phyloP scores from a whole-genome alignment of 2,797 vertebrate genomes.

The Anisognathus igniventris region DNA sequence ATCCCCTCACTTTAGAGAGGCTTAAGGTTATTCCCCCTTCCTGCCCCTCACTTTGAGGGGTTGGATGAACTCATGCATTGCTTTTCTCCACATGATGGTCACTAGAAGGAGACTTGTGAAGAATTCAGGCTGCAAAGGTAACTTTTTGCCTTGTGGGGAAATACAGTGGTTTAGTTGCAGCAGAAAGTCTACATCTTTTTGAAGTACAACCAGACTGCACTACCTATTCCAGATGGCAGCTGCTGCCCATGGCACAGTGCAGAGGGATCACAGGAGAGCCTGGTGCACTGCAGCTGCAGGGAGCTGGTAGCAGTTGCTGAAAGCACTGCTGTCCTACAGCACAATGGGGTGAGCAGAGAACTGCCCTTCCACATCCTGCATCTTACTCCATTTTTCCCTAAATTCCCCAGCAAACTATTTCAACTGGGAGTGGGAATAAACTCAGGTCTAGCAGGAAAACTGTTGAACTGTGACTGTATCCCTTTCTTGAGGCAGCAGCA shows the following conservation, averaged over 20 bases:
- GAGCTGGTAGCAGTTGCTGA: neutral
- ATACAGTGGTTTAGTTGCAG: neutral
- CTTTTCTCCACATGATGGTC: neutral
- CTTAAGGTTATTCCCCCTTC: neutral
- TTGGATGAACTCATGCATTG: rapidly evolving
- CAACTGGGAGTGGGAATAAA: neutral
- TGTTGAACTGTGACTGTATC: neutral
- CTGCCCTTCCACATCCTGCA: rapidly evolving
- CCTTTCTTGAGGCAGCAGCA: neutral
- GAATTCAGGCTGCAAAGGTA: neutral
- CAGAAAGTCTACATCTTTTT: neutral
- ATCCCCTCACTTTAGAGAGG: neutral
- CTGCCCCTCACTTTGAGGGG: neutral
- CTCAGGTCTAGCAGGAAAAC: neutral
- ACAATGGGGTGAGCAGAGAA: neutral
- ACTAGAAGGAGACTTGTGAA: neutral
- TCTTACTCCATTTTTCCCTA: rapidly evolving
- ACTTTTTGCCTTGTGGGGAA: neutral
- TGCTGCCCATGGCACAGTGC: neutral
- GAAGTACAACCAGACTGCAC: neutral
- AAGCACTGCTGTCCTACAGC: neutral
- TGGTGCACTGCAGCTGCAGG: neutral
- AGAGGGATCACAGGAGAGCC: neutral
- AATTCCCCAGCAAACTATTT: neutral
- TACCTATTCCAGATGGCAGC: neutral